Conservation (phyloP, 1,140 invertebrate genomes). For the Drosophila malerkotliana region DNA sequence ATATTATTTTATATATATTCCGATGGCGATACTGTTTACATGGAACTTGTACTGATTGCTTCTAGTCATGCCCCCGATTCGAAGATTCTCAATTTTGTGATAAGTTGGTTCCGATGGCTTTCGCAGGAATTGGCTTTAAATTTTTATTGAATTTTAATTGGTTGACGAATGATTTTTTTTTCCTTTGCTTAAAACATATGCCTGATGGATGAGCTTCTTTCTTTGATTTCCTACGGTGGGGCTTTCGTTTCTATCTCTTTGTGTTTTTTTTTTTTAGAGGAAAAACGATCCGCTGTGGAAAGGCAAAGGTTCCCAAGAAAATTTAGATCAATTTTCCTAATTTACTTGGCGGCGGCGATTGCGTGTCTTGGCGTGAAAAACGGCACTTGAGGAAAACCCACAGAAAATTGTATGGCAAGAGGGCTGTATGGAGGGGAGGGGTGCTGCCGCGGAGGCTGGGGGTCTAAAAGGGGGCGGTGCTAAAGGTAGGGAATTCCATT, state of each 20-base stretch:
- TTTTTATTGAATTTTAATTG: slow-evolving; percentile 82
- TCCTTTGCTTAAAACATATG: slow-evolving; percentile 1
- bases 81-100: slow-evolving; percentile 72
- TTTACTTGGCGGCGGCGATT: slow-evolving; percentile 72
- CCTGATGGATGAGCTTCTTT: slow-evolving; percentile 10
- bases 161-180: slow-evolving; percentile 20
- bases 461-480: not conserved
- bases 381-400: slow-evolving; percentile 68
- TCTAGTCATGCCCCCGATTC: slow-evolving; percentile 82
- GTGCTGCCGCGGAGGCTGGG: not conserved
- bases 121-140: slow-evolving; percentile 69
- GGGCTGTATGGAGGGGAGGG: not conserved
- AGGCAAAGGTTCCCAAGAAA: slow-evolving; percentile 79
- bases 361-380: slow-evolving; percentile 82
- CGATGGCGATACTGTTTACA: slow-evolving; percentile 79
- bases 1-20: not conserved
- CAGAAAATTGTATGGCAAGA: slow-evolving; percentile 14
- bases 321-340: slow-evolving; percentile 83
- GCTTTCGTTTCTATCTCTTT: not conserved
- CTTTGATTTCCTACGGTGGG: not conserved
- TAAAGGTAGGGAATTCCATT: slow-evolving; percentile 14
- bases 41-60: slow-evolving; percentile 84
- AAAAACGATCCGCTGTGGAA: slow-evolving; percentile 11
- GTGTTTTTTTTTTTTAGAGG: not conserved
- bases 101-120: slow-evolving; percentile 39